Percentiles rank a stretch among this genome's conserved stretches.
Conservation (phyloP, 2,113 vertebrate genomes). For the Apteryx owenii region DNA sequence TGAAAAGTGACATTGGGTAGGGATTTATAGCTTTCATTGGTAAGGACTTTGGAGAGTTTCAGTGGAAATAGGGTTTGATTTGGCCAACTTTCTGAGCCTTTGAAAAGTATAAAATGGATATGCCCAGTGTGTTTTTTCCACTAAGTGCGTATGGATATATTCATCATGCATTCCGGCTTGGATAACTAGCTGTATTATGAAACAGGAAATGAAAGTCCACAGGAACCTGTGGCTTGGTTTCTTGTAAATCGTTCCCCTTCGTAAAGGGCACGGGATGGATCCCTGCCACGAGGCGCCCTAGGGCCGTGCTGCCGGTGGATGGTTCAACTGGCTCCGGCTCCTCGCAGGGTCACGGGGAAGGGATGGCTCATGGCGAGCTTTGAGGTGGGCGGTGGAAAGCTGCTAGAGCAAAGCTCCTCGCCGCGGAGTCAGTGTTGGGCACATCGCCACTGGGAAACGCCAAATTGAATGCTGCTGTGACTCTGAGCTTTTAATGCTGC, state of each 20-base stretch:
- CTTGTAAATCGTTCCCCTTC: not conserved
- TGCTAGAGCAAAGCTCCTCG: not conserved
- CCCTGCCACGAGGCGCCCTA: not conserved
- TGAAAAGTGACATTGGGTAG: not conserved
- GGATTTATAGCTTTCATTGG: not conserved
- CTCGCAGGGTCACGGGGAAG: not conserved
- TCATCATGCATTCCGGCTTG: not conserved
- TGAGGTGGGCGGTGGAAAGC: rapidly evolving
- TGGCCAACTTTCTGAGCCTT: slow-evolving; percentile 9
- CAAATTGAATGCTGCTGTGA: not conserved
- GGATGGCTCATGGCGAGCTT: not conserved
- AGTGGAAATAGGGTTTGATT: slow-evolving; percentile 32
- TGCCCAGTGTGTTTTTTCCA: slow-evolving; percentile 21
- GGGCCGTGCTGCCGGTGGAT: not conserved
- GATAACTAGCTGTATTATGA: not conserved
- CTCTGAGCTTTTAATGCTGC: no score
- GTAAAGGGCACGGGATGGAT: not conserved
- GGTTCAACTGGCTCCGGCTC: not conserved
- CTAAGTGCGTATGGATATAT: not conserved
- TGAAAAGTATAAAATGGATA: slow-evolving; percentile 15
- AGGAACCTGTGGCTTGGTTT: rapidly evolving
- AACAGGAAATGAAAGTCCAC: slow-evolving; percentile 25
- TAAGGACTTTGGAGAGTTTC: slow-evolving; percentile 4
- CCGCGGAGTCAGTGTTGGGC: not conserved
- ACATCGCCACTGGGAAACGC: not conserved